phyloP scores from a whole-genome alignment of 2,888 invertebrate species.

The Ectemnius cavifrons region DNA sequence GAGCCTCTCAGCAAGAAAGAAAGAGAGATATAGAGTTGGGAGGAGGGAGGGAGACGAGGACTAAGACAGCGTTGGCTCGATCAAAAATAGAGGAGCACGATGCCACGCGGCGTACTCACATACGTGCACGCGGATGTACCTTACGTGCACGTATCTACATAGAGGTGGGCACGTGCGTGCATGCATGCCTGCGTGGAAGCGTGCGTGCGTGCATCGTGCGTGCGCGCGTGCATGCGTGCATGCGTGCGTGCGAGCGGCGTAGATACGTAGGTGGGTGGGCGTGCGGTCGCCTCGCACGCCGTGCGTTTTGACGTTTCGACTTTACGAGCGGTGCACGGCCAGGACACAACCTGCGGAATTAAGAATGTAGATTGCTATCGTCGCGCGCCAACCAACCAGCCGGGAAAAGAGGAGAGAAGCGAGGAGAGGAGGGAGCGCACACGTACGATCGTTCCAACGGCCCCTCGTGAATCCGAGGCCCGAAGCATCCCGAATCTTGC shows the following conservation, averaged over 20 bases:
- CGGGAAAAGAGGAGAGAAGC: not conserved
- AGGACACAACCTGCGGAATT: slow-evolving; percentile 62
- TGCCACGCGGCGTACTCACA: too few relatives aligned
- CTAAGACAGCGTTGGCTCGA: not conserved
- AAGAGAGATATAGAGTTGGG: too few relatives aligned
- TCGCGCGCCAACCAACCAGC: slow-evolving; percentile 39
- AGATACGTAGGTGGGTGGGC: slow-evolving; percentile 54
- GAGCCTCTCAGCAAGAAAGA: not conserved
- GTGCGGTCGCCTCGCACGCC: slow-evolving; percentile 38
- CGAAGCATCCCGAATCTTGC: slow-evolving; percentile 40
- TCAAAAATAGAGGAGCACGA: slow-evolving; percentile 7
- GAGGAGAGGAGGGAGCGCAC: slow-evolving; percentile 4
- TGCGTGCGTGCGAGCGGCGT: slow-evolving; percentile 30
- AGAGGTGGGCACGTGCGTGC: not conserved
- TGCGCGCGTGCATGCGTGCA: slow-evolving; percentile 30
- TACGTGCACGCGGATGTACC: not conserved
- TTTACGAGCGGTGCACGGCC: slow-evolving; percentile 57
- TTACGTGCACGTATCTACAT: not conserved
- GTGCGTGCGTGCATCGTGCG: slow-evolving; percentile 33
- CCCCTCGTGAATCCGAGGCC: slow-evolving; percentile 46
- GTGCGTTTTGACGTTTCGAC: slow-evolving; percentile 66
- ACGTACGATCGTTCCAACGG: slow-evolving; percentile 25
- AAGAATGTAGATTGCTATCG: slow-evolving; percentile 65
- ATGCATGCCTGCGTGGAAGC: not conserved
- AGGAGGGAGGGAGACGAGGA: too few relatives aligned